Percentiles rank a stretch among this genome's conserved stretches.
Conservation (phyloP, 2,888 invertebrate species). For the Cantharis rufa region DNA sequence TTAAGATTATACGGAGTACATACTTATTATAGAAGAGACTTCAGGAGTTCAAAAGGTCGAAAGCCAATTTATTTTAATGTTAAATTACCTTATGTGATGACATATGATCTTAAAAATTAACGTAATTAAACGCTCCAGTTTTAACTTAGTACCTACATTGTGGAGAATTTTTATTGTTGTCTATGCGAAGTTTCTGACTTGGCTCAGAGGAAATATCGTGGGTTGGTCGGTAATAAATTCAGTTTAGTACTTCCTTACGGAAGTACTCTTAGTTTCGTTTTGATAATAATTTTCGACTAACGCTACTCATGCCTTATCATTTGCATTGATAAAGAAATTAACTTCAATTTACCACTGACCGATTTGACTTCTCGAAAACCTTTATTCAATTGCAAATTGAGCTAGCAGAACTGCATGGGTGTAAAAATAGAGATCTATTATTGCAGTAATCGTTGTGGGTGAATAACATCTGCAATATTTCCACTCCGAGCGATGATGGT, state of each 20-base stretch:
- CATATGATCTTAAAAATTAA: slow-evolving; percentile 4
- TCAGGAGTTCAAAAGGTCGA: not conserved
- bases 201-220: not conserved
- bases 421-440: slow-evolving; percentile 5
- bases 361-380: not conserved
- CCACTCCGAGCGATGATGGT: not conserved
- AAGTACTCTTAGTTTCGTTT: not conserved
- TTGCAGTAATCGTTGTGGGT: slow-evolving; percentile 1
- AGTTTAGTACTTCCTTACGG: not conserved
- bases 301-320: not conserved
- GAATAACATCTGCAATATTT: slow-evolving; percentile 2
- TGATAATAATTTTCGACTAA: not conserved
- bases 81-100: slow-evolving; percentile 1
- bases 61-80: not conserved
- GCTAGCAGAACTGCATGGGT: not conserved
- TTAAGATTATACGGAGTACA: not conserved
- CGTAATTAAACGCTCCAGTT: not conserved
- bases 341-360: not conserved
- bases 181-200: not conserved
- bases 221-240: not conserved
- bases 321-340: not conserved
- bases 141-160: not conserved
- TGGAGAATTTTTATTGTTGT: not conserved
- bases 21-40: not conserved
- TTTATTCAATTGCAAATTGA: not conserved